Evolutionary conservation across 2,888 invertebrate species (phyloP), one percentile per base, ranked within the genome.

Genomic region (Apoda limacodes): DNA sequence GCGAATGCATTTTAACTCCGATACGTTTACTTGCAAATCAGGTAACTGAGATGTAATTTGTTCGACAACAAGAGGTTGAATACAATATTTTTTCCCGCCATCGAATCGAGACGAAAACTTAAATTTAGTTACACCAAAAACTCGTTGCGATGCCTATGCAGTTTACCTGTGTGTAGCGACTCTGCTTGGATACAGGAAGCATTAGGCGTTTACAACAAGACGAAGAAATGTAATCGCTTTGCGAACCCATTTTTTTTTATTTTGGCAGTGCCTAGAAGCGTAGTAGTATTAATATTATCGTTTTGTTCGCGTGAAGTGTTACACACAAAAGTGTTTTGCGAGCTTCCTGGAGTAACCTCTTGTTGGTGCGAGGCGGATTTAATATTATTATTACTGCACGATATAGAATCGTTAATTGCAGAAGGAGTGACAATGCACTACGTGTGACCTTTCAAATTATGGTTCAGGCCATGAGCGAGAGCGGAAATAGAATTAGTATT

Each of bases 21-120:
- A 12, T n/a, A 30, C 14, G 17, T 37, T 19, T 9, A 37, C 22
- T 7, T 15, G 30, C 13, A 28, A 30, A 19, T 33, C 30, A 10
- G 33, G 33, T 10, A 37, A 21, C 10, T 22, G 22, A 13, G 27
- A 13, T 7, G 33, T 33, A 14, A 37, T 33, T 11, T 13, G 15
- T 6, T 25, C 23, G 5, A 37, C 22, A 11, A 37, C 33, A 6
- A 33, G 21, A 6, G 37, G 24, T 12, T 23, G 30, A 10, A 22
- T 24, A n/a, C 9, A 26, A 14, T 25, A 31, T n/a, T 31, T 12
- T 7, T 28, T 9, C 9, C 13, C 9, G 20, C 12, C 10, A 13
- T 30, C 28, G 7, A 25, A 35, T 9, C 28, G 28, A 11, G 35
- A 35, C 3, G 15, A 10, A 21, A 35, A 31, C 3, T 11, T 28